These are phyloP conservation scores for Fulmarus glacialis DNA, from an alignment of 2,113 vertebrate species.

Conservation along the genomic window DNA sequence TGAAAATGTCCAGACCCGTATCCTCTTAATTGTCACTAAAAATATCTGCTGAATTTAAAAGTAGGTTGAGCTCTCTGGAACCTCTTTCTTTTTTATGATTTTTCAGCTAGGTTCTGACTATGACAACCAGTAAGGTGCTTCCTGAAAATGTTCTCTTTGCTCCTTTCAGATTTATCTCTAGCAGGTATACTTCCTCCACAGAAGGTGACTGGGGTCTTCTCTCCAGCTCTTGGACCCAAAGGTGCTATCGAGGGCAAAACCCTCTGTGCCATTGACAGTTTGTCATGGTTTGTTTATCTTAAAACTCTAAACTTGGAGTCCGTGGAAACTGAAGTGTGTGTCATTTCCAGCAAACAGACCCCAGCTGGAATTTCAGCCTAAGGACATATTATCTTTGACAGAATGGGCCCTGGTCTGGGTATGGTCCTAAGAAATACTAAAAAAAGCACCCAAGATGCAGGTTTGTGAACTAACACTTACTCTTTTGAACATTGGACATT, in stretches of 20 bases:
- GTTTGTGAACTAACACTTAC: background rate
- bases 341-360: background rate
- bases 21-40: background rate
- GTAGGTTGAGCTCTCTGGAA: background rate
- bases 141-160: background rate
- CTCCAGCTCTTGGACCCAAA: background rate
- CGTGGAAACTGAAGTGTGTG: background rate
- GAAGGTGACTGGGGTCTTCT: background rate
- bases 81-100: background rate
- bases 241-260: background rate
- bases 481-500: background rate
- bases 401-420: background rate
- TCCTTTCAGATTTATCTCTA: background rate
- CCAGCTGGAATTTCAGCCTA: background rate
- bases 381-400: background rate
- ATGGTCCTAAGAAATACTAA: background rate
- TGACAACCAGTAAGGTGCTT: background rate
- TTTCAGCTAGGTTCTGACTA: background rate
- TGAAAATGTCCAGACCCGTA: background rate
- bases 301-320: background rate
- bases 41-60: slow-evolving; percentile 21
- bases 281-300: background rate
- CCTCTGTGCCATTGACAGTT: background rate
- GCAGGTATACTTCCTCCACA: background rate
- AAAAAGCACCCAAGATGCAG: background rate